Conservation (phyloP, 2,797 vertebrate genomes). For the Myripristis murdjan region DNA sequence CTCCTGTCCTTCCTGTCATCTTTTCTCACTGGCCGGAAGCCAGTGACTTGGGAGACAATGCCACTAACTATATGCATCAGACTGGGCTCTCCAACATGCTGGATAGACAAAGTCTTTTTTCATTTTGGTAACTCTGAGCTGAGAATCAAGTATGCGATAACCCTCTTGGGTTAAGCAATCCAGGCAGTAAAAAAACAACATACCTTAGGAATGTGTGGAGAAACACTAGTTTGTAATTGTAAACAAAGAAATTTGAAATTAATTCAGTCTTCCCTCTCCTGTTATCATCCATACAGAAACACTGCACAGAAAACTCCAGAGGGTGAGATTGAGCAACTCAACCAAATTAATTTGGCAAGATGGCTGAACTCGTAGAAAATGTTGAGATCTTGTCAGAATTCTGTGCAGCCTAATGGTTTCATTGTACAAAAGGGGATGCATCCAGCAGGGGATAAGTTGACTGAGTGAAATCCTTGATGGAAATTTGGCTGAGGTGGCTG, state of each 20-base stretch:
- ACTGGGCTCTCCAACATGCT: constrained; percentile 28
- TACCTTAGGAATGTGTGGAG: not conserved
- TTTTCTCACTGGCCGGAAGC: constrained; percentile 50
- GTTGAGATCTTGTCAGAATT: constrained; percentile 75
- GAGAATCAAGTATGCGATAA: not conserved
- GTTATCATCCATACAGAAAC: constrained; percentile 31
- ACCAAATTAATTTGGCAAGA: constrained; percentile 77
- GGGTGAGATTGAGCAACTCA: constrained; percentile 72
- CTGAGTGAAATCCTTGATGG: no score
- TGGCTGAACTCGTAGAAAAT: constrained; percentile 68
- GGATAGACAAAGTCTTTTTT: constrained; percentile 20
- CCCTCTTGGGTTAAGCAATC: not conserved
- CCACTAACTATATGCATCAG: constrained; percentile 29
- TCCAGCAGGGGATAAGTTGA: not conserved
- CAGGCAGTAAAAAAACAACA: not conserved
- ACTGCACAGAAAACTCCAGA: constrained; percentile 61
- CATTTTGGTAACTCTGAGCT: constrained; percentile 39
- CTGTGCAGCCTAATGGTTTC: constrained; percentile 80
- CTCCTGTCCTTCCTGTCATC: constrained; percentile 69
- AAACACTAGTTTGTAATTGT: not conserved
- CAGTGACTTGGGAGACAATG: constrained; percentile 53
- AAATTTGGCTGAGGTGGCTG: no score
- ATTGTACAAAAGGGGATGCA: constrained; percentile 65
- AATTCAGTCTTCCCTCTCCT: constrained; percentile 18
- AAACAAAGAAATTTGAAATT: constrained; percentile 6